These are phyloP conservation scores for Garra rufa DNA, from an alignment of 2,113 vertebrate species.

Conservation along the genomic window DNA sequence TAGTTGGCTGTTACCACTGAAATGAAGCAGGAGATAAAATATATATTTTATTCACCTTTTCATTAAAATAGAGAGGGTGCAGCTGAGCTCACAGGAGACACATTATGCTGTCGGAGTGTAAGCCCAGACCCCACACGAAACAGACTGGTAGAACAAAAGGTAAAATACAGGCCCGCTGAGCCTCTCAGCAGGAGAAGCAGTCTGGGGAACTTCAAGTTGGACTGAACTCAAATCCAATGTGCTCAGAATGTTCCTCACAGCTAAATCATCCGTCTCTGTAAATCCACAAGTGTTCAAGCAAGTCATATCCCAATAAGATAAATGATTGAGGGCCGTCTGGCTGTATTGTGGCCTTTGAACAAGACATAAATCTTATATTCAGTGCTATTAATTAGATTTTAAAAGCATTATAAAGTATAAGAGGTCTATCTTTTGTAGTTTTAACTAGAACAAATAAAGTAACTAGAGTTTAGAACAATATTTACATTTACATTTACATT, in stretches of 20 bases:
- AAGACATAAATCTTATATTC: neutral
- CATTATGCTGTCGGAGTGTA: neutral
- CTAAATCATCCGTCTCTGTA: neutral
- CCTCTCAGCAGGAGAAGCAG: neutral
- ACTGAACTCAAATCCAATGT: slow-evolving; percentile 4
- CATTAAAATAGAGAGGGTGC: slow-evolving; percentile 20
- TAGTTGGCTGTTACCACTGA: neutral
- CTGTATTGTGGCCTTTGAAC: neutral
- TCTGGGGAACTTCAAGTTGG: slow-evolving; percentile 15
- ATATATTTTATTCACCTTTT: neutral
- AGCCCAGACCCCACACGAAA: neutral
- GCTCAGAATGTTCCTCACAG: neutral
- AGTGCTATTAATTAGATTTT: neutral
- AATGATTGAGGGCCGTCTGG: neutral
- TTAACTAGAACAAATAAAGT: neutral
- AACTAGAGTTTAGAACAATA: no score
- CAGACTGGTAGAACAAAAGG: neutral
- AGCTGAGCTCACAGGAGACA: neutral
- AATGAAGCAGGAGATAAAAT: neutral
- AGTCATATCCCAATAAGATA: neutral
- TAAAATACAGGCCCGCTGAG: slow-evolving; percentile 2
- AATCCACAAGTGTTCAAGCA: neutral
- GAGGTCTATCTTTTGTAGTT: neutral
- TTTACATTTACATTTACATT: no score
- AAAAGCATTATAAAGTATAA: neutral